Evolutionary conservation across 1,140 invertebrate genomes (phyloP).

Genomic region (Lordiphosa collinella): DNA sequence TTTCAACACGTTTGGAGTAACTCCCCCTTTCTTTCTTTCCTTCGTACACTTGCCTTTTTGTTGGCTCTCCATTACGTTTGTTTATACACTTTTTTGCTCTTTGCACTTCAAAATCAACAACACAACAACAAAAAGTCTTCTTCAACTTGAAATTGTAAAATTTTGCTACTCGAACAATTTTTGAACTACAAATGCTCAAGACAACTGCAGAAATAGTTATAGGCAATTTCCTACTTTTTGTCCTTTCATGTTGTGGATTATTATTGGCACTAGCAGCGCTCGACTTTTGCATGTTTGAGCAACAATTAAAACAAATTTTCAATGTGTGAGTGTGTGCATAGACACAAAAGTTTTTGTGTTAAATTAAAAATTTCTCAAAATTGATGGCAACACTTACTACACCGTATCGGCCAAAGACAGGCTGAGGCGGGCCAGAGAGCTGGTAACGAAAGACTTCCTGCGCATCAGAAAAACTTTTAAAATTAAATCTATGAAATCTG

Average conservation of each 20-base stretch:
- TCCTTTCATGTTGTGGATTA: slow-evolving; percentile 50
- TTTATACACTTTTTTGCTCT: slow-evolving; percentile 68
- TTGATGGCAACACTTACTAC: slow-evolving; percentile 46
- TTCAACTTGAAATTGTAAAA: slow-evolving; percentile 45
- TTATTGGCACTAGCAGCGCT: slow-evolving; percentile 41
- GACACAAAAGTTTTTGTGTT: slow-evolving; percentile 32
- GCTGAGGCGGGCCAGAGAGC: background rate
- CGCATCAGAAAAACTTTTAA: slow-evolving; percentile 49
- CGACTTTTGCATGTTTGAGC: slow-evolving; percentile 21
- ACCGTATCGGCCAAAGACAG: too few species aligned
- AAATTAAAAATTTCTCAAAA: slow-evolving; percentile 49
- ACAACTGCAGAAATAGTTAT: slow-evolving; percentile 46
- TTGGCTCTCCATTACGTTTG: slow-evolving; percentile 68
- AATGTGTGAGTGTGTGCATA: slow-evolving; percentile 64
- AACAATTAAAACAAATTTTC: slow-evolving; percentile 73
- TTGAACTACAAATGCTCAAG: slow-evolving; percentile 31
- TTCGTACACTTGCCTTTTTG: slow-evolving; percentile 22
- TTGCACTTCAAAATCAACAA: slow-evolving; percentile 71
- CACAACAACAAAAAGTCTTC: slow-evolving; percentile 40
- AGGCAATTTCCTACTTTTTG: slow-evolving; percentile 36
- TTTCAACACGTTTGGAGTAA: slow-evolving; percentile 25
- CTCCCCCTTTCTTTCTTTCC: slow-evolving; percentile 8
- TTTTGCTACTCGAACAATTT: slow-evolving; percentile 51
- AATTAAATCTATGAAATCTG: slow-evolving; percentile 55
- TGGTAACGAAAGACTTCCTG: background rate